Base-by-base conservation (phyloP, 2,797 vertebrate genomes). In the Yasuhikotakia modesta region DNA sequence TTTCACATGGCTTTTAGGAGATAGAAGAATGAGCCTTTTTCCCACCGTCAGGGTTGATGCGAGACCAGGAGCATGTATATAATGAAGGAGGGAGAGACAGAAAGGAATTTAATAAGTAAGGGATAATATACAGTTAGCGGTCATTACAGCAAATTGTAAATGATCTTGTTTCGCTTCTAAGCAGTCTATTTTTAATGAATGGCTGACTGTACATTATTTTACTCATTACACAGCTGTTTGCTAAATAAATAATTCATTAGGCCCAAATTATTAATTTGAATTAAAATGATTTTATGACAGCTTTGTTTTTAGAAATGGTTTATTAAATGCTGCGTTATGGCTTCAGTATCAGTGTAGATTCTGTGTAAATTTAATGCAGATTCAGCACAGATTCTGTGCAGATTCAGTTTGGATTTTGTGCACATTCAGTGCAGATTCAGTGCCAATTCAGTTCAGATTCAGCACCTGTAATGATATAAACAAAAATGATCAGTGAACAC, bases 1-100 rank as follows among this genome's bases (percentile, higher is more conserved):
- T 77, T 77, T 77, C 53, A 77, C 75, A 70, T 50, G 66, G 74
- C 27, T 61, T 39, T 76, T 61, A 69, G 39, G 43, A 48, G 64
- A 76, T 69, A n/a, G 55, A 77, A 77, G 55, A 70, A 77, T 69
- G 12, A 77, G 39, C 6, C 19, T 3, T 39, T 77, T 77, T 70
- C 75, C 66, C 75, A 77, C 66, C 75, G 14, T 70, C 27, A 61
- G 48, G 75, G 45, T 24, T 77, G 30, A 70, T 70, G 39, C n/a
- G 61, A 22, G 27, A 35, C 65, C 24, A 32, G 46, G 53, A 39
- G 68, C 43, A 45, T 39, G 22, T 64, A 52, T 32, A 39, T 19
- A 63, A 22, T 10, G 61, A 69, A 32, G 19, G 16, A 35, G 30
- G 22, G 73, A 30, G 46, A 52, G 2, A 69, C 39, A 57, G 48